Evolutionary conservation across 23 tunicate genomes (phyloP).

Genomic region (Styela clava): DNA sequence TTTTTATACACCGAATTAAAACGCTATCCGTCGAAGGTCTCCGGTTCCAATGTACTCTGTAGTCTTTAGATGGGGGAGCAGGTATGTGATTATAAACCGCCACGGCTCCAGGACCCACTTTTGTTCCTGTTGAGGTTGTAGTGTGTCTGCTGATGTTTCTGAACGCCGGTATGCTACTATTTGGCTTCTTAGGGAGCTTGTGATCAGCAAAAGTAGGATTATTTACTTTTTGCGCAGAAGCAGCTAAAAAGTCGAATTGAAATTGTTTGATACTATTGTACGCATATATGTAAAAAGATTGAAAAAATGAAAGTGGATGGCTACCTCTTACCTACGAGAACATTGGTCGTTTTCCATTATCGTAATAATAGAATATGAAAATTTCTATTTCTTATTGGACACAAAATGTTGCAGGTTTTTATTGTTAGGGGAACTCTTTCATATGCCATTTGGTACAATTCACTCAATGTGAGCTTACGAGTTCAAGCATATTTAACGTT

Average conservation of each 20-base stretch:
- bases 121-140: background rate
- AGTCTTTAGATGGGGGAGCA: slow-evolving; percentile 1
- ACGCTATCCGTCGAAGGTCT: background rate
- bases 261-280: too few relatives aligned
- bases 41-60: background rate
- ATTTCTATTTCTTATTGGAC: too few relatives aligned
- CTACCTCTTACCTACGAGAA: too few relatives aligned
- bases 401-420: too few relatives aligned
- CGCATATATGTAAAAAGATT: too few relatives aligned
- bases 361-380: too few relatives aligned
- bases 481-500: too few relatives aligned
- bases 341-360: too few relatives aligned
- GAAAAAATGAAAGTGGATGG: too few relatives aligned
- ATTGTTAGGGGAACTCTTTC: too few relatives aligned
- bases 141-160: background rate
- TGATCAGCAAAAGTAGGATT: background rate
- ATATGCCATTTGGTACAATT: too few relatives aligned
- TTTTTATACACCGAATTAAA: background rate
- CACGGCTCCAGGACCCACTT: background rate
- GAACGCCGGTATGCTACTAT: background rate
- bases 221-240: background rate
- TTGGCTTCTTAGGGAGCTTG: background rate
- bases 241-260: slow-evolving; percentile 8
- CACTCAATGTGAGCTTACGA: too few relatives aligned
- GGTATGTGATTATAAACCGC: slow-evolving; percentile 18